Evolutionary conservation across 2,888 invertebrate species (phyloP), one percentile per base, ranked within the genome.

Genomic region (Xestoiulus laeticollis): DNA sequence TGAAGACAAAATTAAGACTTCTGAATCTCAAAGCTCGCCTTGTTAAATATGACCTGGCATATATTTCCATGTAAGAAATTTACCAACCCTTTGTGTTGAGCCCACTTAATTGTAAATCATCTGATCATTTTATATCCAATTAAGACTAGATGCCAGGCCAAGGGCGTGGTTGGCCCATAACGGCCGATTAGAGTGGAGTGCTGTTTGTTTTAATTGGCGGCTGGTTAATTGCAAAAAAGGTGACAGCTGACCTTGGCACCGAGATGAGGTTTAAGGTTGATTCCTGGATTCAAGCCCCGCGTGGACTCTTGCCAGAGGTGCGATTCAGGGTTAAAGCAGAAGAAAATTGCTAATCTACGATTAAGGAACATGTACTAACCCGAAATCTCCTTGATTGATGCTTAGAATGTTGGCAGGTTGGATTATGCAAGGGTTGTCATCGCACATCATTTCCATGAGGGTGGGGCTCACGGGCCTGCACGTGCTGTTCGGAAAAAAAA

Each of bases 391-490:
- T 44, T 93, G 92, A 91, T 96, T 96, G 22, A 98, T 94, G 1
- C 94, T 93, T 0, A 94, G 91, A 12, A 97, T 93, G 33, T 97
- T 92, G 0, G 95, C 94, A 0, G 94, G 93, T 89, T 96, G 95
- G 88, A 97, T 94, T 19, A 98, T 92, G 91, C 98, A 98, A 2
- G 94, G 92, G 89, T 96, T 94, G 0, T 92, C 91, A 88, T 95
- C 95, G 92, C 97, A 98, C 0, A 93, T 90, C 92, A 95, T 93
- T 89, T 94, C 93, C 38, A 92, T 92, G 44, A 90, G 90, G 88
- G 91, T 91, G 19, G 90, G 89, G 88, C 90, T 90, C 78, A 90
- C 89, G 30, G 90, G 90, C 48, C 91, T 90, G 89, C 93, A 94
- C 53, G 92, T 92, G 90, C 93, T 93, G 91, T 14, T 90, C 87